A percentile compares a stretch with the other conserved stretches of the same genome.
Evolutionary conservation across 2,113 vertebrate genomes (phyloP).

Genomic region (Taxidea taxus): DNA sequence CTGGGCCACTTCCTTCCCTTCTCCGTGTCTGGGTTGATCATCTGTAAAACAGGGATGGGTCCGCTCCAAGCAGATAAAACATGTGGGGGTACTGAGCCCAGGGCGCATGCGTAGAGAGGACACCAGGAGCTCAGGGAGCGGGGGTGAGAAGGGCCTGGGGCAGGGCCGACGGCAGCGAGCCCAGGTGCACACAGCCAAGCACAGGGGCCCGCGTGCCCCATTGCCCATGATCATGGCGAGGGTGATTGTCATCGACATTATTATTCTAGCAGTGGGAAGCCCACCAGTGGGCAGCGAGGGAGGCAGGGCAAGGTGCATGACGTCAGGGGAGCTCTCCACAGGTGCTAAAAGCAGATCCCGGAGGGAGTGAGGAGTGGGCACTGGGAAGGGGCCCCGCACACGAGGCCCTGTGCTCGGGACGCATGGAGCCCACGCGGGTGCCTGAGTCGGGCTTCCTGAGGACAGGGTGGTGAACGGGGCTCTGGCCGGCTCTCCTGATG

Average conservation of each 20-base stretch:
- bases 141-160: accelerated
- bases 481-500: not conserved
- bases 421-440: no score
- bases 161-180: accelerated
- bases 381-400: accelerated
- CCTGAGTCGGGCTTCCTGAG: not conserved
- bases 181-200: accelerated
- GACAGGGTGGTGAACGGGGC: accelerated
- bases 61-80: not conserved
- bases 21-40: not conserved
- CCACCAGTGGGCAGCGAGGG: accelerated
- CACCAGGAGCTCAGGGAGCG: not conserved
- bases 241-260: accelerated
- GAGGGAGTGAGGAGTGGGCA: accelerated
- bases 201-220: accelerated
- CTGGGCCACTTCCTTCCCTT: not conserved
- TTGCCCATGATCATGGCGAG: accelerated
- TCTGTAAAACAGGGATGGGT: not conserved
- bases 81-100: accelerated
- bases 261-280: not conserved
- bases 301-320: accelerated
- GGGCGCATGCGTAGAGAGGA: accelerated
- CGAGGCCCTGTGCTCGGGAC: not conserved
- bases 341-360: accelerated
- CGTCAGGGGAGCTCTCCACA: accelerated